Conservation (phyloP, 2,888 invertebrate species). For the Halictus ligatus region DNA sequence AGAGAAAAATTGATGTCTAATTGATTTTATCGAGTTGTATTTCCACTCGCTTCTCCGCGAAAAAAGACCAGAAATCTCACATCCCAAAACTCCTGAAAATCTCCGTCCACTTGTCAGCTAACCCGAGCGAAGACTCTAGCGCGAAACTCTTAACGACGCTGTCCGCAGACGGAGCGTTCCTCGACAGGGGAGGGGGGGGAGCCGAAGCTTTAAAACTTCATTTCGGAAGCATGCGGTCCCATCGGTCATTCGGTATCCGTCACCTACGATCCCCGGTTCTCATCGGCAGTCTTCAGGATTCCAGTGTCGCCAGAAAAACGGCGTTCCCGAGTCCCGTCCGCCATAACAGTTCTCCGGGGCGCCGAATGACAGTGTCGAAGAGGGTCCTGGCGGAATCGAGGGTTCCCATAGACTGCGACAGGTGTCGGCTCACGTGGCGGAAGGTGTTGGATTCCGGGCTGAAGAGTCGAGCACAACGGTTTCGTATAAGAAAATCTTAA, state of each 20-base stretch:
- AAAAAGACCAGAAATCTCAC: no score
- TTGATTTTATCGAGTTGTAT: no score
- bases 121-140: no score
- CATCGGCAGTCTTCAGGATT: background rate
- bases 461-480: background rate
- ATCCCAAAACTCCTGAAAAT: no score
- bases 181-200: background rate
- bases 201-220: background rate
- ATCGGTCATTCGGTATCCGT: constrained; percentile 1
- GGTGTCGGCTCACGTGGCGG: constrained; percentile 50
- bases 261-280: background rate
- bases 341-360: background rate
- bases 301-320: background rate
- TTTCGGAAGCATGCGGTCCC: background rate
- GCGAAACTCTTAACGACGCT: no score
- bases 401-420: constrained; percentile 41
- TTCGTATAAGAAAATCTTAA: background rate
- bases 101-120: no score
- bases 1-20: background rate
- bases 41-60: no score
- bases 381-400: background rate
- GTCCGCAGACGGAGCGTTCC: background rate
- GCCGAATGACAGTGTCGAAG: constrained; percentile 7
- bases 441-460: constrained; percentile 22
- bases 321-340: constrained; percentile 1